phyloP scores from a whole-genome alignment of 2,888 invertebrate species.

The Lordiphosa fenestrarum region DNA sequence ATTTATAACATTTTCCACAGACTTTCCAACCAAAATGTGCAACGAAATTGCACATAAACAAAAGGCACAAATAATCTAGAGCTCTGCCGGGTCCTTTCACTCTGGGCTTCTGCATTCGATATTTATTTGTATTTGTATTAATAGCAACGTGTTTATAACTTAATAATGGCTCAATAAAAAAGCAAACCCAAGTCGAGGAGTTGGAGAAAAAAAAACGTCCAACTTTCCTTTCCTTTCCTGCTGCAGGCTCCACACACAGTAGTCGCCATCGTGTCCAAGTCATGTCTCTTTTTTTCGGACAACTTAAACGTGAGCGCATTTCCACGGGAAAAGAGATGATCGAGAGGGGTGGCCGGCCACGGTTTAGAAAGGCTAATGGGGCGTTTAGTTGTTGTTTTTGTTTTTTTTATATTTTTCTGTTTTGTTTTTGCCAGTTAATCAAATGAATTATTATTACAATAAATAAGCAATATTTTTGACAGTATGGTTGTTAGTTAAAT shows the following conservation, averaged over 20 bases:
- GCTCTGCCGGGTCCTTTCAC: constrained; percentile 32
- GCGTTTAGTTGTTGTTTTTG: constrained; percentile 58
- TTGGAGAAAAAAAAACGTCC: constrained; percentile 15
- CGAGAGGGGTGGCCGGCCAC: constrained; percentile 30
- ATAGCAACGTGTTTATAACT: constrained; percentile 73
- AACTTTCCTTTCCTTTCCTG: constrained; percentile 62
- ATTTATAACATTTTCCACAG: not conserved
- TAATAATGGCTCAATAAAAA: constrained; percentile 76
- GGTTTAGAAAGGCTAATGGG: constrained; percentile 70
- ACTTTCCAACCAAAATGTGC: not conserved
- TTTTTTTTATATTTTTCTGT: constrained; percentile 16
- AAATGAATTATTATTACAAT: constrained; percentile 72
- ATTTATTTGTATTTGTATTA: constrained; percentile 74
- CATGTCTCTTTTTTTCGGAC: constrained; percentile 43
- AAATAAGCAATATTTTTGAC: constrained; percentile 61
- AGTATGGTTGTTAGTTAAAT: constrained; percentile 64
- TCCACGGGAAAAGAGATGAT: constrained; percentile 17
- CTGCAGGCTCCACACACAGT: constrained; percentile 43
- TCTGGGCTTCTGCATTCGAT: constrained; percentile 17
- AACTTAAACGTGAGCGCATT: constrained; percentile 69
- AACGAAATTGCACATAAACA: constrained; percentile 1
- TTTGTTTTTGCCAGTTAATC: constrained; percentile 50
- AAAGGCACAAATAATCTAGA: constrained; percentile 36
- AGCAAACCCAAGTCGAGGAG: constrained; percentile 34
- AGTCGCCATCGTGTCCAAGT: constrained; percentile 27